Conservation (phyloP, 2,888 invertebrate genomes). For the Lithophane socia region DNA sequence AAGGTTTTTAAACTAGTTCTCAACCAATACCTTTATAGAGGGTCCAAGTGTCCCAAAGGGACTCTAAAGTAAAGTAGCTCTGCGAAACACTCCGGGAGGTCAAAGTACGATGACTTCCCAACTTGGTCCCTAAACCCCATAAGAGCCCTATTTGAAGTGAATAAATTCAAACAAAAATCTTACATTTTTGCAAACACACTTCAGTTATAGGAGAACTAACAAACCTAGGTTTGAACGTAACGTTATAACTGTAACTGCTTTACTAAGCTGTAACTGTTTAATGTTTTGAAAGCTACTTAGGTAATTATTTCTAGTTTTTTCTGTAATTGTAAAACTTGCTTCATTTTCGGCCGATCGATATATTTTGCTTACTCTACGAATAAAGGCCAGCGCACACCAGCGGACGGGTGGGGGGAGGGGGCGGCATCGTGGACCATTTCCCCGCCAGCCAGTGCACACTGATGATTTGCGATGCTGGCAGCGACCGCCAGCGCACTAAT, state of each 20-base stretch:
- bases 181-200: not conserved
- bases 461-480: no score
- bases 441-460: no score
- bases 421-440: not conserved
- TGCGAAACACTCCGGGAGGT: constrained; percentile 43
- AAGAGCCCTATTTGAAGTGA: constrained; percentile 29
- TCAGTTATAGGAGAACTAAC: not conserved
- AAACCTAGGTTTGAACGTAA: not conserved
- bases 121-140: constrained; percentile 36
- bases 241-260: not conserved
- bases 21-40: constrained; percentile 41
- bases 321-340: not conserved
- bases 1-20: constrained; percentile 39
- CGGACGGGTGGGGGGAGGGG: no score
- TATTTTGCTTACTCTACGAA: not conserved
- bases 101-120: constrained; percentile 42
- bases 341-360: not conserved
- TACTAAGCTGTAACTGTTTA: not conserved
- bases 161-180: constrained; percentile 15
- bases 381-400: not conserved
- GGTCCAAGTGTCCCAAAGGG: constrained; percentile 47
- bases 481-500: no score
- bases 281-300: not conserved
- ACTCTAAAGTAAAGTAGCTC: constrained; percentile 34
- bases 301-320: not conserved